Evolutionary conservation across 2,888 invertebrate genomes (phyloP), one percentile per base, ranked within the genome.

Genomic region (Melipona bicolor): DNA sequence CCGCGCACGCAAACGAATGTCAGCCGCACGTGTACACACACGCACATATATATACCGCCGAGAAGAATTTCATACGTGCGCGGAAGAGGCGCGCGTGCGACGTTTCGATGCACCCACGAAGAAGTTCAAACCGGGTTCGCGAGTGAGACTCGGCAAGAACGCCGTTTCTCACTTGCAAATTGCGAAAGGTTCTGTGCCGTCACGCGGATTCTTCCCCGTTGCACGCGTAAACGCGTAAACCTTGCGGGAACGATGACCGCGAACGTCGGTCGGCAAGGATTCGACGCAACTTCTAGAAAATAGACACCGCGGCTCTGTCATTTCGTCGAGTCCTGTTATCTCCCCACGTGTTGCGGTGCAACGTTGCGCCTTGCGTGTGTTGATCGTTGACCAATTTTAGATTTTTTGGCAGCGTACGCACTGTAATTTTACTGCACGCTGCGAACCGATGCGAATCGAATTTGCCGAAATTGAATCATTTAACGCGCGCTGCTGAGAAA

Each of bases 141-240:
- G 77, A 88, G 89, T 87, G 91, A 78, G 89, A 91, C 81, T 81
- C 85, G 43, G 62, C 70, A 70, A 64, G 71, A 91, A 88, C 87
- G 85, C 54, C 50, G 87, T 88, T 90, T 91, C 91, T 91, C 90
- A 88, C 91, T 91, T 89, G 82, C 83, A 84, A 87, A 89, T 91
- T 91, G 86, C 90, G 90, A 90, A 89, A 91, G 52, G 11, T 43
- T 43, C 43, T 43, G 1, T 2, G 43, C 43, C 43, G 36, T 36
- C 36, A 77, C 68, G 17, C 4, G 19, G 52, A 76, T 84, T 79
- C 80, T 81, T 85, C 81, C 81, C 84, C 61, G 77, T 87, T 56
- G n/a, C 13, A 15, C n/a, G 81, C 43, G 43, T 21, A 72, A 43
- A 43, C 43, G 43, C 65, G 71, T 62, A 49, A 81, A 61, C 13